phyloP scores from a whole-genome alignment of 2,888 invertebrate species.

The Protophormia terraenovae region DNA sequence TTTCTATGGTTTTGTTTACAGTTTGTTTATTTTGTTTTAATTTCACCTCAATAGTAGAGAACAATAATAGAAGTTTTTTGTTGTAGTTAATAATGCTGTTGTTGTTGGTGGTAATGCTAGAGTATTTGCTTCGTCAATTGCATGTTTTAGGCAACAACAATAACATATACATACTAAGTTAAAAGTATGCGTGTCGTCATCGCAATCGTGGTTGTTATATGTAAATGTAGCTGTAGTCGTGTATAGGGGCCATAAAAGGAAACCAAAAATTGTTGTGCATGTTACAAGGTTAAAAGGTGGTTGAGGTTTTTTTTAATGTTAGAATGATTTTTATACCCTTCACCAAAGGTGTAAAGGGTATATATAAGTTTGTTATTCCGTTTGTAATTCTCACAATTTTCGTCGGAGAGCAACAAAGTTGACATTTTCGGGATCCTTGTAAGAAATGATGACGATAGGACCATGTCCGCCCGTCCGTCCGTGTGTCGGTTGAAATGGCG shows the following conservation, averaged over 20 bases:
- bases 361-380: too few species aligned
- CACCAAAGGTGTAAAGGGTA: too few species aligned
- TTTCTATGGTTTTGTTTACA: background rate
- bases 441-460: too few species aligned
- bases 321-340: conserved; percentile 14
- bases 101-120: too few species aligned
- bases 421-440: too few species aligned
- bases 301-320: conserved; percentile 43
- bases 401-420: too few species aligned
- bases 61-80: conserved; percentile 21
- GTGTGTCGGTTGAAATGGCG: too few species aligned
- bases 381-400: too few species aligned
- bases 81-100: background rate
- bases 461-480: too few species aligned
- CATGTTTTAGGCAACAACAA: background rate
- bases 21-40: background rate
- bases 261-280: conserved; percentile 26
- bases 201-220: background rate
- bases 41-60: conserved; percentile 31
- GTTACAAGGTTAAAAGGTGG: conserved; percentile 50
- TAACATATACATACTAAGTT: background rate
- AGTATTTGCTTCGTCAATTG: background rate
- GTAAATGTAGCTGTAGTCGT: background rate
- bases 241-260: conserved; percentile 25
- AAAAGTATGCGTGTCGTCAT: conserved; percentile 4